phyloP scores from a whole-genome alignment of 1,140 invertebrate species.

The Zophobas morio region DNA sequence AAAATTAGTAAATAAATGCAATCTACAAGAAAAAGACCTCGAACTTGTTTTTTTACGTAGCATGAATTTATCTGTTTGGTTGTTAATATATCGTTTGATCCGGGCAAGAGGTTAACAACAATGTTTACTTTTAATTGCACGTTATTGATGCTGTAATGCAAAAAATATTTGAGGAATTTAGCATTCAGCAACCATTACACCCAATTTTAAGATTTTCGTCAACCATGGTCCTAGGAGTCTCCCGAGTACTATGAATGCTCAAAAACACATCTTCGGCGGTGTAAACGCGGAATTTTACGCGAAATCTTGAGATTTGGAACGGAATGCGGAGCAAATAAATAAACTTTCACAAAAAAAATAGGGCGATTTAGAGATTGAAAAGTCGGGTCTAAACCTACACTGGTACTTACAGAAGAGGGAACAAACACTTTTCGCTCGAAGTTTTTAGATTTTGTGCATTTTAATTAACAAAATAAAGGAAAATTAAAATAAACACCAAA shows the following conservation, averaged over 20 bases:
- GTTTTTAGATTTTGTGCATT: constrained; percentile 16
- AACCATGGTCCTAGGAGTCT: not conserved
- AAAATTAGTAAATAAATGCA: not conserved
- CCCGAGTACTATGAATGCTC: not conserved
- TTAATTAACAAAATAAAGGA: constrained; percentile 8
- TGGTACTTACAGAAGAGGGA: constrained; percentile 37
- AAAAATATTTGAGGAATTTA: constrained; percentile 47
- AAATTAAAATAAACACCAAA: not conserved
- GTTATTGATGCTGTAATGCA: constrained; percentile 42
- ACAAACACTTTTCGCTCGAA: constrained; percentile 7
- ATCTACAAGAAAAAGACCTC: not conserved
- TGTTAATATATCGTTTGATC: constrained; percentile 9
- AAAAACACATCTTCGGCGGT: not conserved
- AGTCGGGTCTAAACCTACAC: not conserved
- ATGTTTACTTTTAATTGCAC: constrained; percentile 46
- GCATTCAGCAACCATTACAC: constrained; percentile 2
- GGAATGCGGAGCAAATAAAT: constrained; percentile 49
- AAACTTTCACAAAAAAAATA: constrained; percentile 27
- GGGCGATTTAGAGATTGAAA: not conserved
- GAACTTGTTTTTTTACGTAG: constrained; percentile 7
- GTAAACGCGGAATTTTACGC: not conserved
- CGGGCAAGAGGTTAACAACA: constrained; percentile 45
- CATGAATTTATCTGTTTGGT: not conserved
- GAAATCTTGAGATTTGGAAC: constrained; percentile 48
- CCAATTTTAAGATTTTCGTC: constrained; percentile 12